phyloP scores from a whole-genome alignment of 2,797 vertebrate species.

The Myotis vivesi region DNA sequence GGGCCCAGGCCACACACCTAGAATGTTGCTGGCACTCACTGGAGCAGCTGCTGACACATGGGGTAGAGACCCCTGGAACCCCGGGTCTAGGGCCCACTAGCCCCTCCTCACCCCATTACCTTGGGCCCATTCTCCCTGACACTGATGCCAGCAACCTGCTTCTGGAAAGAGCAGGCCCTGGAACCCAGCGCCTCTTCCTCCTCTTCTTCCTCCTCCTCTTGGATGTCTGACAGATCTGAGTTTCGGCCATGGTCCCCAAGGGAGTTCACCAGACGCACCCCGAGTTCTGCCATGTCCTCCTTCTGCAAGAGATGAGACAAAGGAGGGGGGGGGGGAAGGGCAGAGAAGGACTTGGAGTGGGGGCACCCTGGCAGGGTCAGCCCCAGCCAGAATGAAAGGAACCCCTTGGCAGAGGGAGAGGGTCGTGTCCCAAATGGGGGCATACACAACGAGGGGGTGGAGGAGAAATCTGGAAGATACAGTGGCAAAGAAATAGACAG shows the following conservation, averaged over 20 bases:
- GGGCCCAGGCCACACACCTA: conserved; percentile 39
- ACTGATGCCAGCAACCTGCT: conserved; percentile 67
- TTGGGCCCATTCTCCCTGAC: conserved; percentile 65
- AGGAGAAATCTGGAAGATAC: background rate
- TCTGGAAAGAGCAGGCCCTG: conserved; percentile 55
- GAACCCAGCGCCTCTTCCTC: conserved; percentile 73
- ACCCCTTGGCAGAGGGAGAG: background rate
- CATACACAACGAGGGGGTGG: rapidly evolving
- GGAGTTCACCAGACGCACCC: conserved; percentile 79
- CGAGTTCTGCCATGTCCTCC: conserved; percentile 75
- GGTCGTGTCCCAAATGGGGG: background rate
- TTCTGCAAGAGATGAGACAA: conserved; percentile 70
- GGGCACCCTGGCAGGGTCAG: background rate
- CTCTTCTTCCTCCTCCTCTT: conserved; percentile 95
- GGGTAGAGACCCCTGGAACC: conserved; percentile 23
- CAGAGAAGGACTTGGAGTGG: background rate
- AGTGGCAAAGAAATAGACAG: background rate
- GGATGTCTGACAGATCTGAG: conserved; percentile 98
- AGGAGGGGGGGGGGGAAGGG: background rate
- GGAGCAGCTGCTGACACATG: background rate
- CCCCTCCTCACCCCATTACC: conserved; percentile 56
- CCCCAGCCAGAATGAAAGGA: background rate
- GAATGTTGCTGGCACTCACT: background rate
- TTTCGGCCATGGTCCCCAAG: conserved; percentile 91
- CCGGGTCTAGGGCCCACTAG: conserved; percentile 46